Evolutionary conservation across 2,113 vertebrate genomes (phyloP), one percentile per base, ranked within the genome.

Genomic region (Notiomystis cincta): DNA sequence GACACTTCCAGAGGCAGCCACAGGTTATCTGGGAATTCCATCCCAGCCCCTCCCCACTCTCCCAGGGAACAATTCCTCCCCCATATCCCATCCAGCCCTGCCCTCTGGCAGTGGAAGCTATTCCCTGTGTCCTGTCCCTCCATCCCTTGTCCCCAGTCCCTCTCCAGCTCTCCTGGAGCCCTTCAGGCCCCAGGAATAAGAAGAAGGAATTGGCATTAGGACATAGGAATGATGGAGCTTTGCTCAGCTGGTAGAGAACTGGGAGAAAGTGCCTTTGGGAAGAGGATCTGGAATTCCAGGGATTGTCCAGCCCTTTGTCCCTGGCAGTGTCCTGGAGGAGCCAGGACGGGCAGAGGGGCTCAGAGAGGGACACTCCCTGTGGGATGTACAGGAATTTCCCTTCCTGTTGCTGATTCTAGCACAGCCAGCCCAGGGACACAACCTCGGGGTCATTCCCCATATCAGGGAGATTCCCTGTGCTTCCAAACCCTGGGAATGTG

Each of bases 341-440:
- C 27, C 37, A 20, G 40, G 35, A 31, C 0, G 1, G 66, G 44
- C 7, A 38, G 33, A 21, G 51, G 24, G 8, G 18, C 8, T 18
- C 51, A 8, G 77, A 1, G 20, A 33, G 24, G 40, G 45, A 15
- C n/a, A 30, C 0, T n/a, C 48, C 58, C 42, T 6, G 0, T 17
- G 31, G 44, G 16, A 21, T 21, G 30, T 38, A 10, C 8, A 3
- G 7, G 35, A 24, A 13, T 42, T 56, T 23, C 21, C 30, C n/a
- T 27, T 1, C 27, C 10, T 1, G 3, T 6, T 19, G 31, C 28
- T 50, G 12, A 13, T 58, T 20, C 23, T 48, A 67, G 69, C 58
- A 30, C 33, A 45, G 38, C 17, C 30, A 15, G 1, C 16, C 42
- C 30, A 6, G 50, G 53, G 31, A 44, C 47, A 70, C 38, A 82